These are phyloP conservation scores for Cossypha niveicapilla DNA, from an alignment of 2,797 vertebrate genomes.

Conservation along the genomic window DNA sequence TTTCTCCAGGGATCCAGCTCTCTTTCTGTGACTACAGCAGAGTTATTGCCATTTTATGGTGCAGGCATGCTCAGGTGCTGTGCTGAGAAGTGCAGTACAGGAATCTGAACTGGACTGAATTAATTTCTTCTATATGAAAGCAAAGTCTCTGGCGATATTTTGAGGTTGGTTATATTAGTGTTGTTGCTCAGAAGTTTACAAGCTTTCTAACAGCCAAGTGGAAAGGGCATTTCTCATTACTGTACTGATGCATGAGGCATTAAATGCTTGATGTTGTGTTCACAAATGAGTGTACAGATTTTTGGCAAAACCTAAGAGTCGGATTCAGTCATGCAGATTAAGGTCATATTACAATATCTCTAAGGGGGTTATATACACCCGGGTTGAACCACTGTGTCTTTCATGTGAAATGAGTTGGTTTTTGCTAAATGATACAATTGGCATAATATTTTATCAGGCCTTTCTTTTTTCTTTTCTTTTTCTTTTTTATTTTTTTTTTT, in stretches of 20 bases:
- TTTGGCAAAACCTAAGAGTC: conserved; percentile 40
- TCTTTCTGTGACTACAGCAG: neutral
- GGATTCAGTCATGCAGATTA: conserved; percentile 23
- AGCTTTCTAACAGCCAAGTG: conserved; percentile 26
- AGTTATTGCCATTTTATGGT: neutral
- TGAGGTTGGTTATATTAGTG: neutral
- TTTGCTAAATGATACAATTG: neutral
- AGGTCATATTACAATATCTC: neutral
- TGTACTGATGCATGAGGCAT: neutral
- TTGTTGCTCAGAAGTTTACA: conserved; percentile 34
- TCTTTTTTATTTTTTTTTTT: too few species aligned
- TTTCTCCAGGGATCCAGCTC: neutral
- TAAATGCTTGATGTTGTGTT: conserved; percentile 25
- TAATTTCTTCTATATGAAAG: neutral
- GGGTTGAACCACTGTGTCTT: neutral
- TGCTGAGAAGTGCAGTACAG: neutral
- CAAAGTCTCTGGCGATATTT: neutral
- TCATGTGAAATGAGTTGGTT: neutral
- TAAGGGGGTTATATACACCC: neutral
- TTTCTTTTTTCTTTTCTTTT: neutral
- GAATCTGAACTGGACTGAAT: neutral
- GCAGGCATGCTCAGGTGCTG: neutral
- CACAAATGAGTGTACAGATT: conserved; percentile 28
- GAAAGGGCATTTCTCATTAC: conserved; percentile 41
- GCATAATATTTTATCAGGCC: neutral